Conservation (phyloP, 2,797 vertebrate genomes). For the Mormyrus proboscirostris region DNA sequence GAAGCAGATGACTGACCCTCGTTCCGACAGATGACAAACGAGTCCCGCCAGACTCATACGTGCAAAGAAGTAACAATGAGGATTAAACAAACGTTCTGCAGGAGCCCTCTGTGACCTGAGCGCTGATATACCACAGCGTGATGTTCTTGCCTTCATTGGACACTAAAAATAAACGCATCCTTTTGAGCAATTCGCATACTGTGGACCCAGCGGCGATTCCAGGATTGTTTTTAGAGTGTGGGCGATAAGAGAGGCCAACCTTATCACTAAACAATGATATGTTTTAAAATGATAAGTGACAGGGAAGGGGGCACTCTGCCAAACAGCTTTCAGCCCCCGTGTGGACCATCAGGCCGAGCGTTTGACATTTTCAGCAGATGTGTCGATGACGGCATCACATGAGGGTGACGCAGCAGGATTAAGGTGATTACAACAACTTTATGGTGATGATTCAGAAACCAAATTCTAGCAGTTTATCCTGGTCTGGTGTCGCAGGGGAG, state of each 20-base stretch:
- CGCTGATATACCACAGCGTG: not conserved
- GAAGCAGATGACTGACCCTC: slow-evolving; percentile 40
- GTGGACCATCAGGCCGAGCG: slow-evolving; percentile 1
- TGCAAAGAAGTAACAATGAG: slow-evolving; percentile 35
- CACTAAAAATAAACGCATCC: slow-evolving; percentile 9
- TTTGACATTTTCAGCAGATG: not conserved
- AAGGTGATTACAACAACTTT: not conserved
- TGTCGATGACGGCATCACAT: not conserved
- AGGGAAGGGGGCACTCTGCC: not conserved
- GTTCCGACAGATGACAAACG: slow-evolving; percentile 56
- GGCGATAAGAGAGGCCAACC: not conserved
- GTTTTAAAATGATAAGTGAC: not conserved
- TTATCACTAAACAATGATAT: not conserved
- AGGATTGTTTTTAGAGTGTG: not conserved
- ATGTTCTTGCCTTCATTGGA: slow-evolving; percentile 23
- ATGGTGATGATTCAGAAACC: not conserved
- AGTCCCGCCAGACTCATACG: slow-evolving; percentile 47
- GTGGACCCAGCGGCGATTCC: not conserved
- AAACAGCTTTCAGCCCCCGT: not conserved
- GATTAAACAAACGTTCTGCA: slow-evolving; percentile 30
- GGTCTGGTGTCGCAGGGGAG: not conserved
- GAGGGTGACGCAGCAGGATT: not conserved
- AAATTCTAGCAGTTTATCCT: not conserved
- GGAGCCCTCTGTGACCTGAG: slow-evolving; percentile 43
- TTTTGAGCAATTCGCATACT: not conserved